Evolutionary conservation across 2,797 vertebrate species (phyloP), one percentile per base, ranked within the genome.

Genomic region (Acanthopagrus latus): DNA sequence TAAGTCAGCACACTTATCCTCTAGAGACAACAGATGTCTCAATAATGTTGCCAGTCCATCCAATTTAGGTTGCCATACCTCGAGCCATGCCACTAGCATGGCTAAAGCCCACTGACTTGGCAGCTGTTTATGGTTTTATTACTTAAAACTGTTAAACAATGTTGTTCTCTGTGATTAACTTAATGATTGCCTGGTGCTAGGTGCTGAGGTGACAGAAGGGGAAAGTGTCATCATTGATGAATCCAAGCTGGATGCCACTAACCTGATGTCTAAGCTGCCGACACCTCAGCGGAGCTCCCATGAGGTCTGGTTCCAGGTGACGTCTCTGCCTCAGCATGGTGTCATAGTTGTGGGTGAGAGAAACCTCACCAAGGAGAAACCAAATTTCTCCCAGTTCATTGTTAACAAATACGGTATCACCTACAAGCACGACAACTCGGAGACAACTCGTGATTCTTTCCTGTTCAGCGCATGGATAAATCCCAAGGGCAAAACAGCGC

Each of bases 291-390:
- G 89, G 3, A 91, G 93, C 65, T 88, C 91, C 47, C 94, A 95
- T 56, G 97, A 99, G 88, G 95, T 97, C 50, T 98, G 97, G 97
- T 98, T 96, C 89, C 96, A 97, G 88, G 95, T 98, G 72, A 93
- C 86, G 0, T 93, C 92, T 41, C 93, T 98, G 83, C 97, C 97
- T 23, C 92, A 84, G 2, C 95, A 96, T 13, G 97, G 97, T 0
- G 80, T 93, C 56, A 95, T 99, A 29, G 43, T 95, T 54, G 95
- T 96, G 38, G 96, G 96, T 62, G 96, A 98, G 83, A 94, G 94
- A 86, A 97, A 97, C 1, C 47, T 98, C 83, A 97, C 97, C 23
- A 92, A 90, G 83, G 96, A 96, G 85, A 97, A 98, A 70, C 96
- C 97, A 2, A 96, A 95, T 85, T 98, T 99, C 83, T 97, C 97